Percentiles rank a stretch among this genome's conserved stretches.
Evolutionary conservation across 2,113 vertebrate species (phyloP).

Genomic region (Thamnaconus septentrionalis): DNA sequence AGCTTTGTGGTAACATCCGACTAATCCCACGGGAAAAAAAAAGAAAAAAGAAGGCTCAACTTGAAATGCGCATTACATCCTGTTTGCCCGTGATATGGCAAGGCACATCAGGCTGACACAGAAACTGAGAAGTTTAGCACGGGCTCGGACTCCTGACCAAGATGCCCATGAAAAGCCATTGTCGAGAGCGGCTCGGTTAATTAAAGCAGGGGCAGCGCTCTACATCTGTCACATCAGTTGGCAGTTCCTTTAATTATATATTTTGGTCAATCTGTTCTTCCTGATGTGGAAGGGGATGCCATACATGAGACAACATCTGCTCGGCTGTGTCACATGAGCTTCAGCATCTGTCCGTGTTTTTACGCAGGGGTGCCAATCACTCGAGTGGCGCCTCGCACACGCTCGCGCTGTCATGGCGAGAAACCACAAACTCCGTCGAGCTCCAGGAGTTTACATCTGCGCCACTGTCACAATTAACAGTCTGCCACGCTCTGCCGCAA

Average conservation of each 20-base stretch:
- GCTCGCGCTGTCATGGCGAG: constrained; percentile 44
- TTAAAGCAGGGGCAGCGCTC: constrained; percentile 67
- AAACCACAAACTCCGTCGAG: constrained; percentile 44
- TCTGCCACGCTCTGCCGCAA: constrained; percentile 12
- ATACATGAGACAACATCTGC: constrained; percentile 75
- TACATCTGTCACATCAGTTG: constrained; percentile 76
- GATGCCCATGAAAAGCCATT: constrained; percentile 51
- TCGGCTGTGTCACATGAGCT: constrained; percentile 69
- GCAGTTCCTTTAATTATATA: constrained; percentile 73
- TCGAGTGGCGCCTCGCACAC: constrained; percentile 38
- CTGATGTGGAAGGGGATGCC: constrained; percentile 72
- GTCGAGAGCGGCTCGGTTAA: constrained; percentile 57
- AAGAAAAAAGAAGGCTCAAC: not conserved
- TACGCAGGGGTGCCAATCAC: constrained; percentile 67
- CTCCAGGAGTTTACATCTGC: constrained; percentile 57
- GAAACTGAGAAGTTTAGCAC: constrained; percentile 9
- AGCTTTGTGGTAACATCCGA: not conserved
- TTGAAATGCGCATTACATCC: constrained; percentile 4
- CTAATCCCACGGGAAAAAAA: not conserved
- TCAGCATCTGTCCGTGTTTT: constrained; percentile 75
- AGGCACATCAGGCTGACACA: not conserved
- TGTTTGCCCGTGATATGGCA: constrained; percentile 4
- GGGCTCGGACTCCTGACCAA: constrained; percentile 40
- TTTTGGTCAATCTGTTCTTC: constrained; percentile 81
- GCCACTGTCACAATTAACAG: constrained; percentile 50